A percentile compares a stretch with the other conserved stretches of the same genome.
Evolutionary conservation across 2,113 vertebrate genomes (phyloP).

Genomic region (Tretioscincus oriximinensis): DNA sequence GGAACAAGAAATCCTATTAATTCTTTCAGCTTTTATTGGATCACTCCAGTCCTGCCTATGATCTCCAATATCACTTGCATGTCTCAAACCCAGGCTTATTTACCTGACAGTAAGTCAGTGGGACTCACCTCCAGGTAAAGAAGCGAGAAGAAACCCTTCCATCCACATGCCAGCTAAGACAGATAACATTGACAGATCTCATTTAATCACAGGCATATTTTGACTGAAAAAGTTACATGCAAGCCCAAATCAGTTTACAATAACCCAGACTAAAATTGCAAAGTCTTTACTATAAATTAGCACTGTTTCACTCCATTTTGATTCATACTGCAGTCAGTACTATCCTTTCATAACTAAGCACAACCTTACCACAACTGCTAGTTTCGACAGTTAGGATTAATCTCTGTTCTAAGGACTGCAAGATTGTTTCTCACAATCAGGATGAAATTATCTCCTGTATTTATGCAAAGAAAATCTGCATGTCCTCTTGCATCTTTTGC

Average conservation of each 20-base stretch:
- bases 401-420: background rate
- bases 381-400: background rate
- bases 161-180: background rate
- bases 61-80: no score
- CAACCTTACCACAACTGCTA: background rate
- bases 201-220: background rate
- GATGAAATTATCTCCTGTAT: background rate
- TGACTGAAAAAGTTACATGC: background rate
- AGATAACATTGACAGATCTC: background rate
- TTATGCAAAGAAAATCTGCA: background rate
- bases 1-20: background rate
- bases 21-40: background rate
- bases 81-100: background rate
- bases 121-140: slow-evolving; percentile 17
- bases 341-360: background rate
- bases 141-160: slow-evolving; percentile 5
- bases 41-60: background rate
- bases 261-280: background rate
- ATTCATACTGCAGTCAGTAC: background rate
- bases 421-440: background rate
- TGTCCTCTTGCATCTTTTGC: background rate
- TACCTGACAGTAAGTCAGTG: slow-evolving; percentile 2
- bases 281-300: background rate
- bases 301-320: background rate
- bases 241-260: background rate